Evolutionary conservation across 1,140 invertebrate genomes (phyloP).

Genomic region (Hermetia illucens): DNA sequence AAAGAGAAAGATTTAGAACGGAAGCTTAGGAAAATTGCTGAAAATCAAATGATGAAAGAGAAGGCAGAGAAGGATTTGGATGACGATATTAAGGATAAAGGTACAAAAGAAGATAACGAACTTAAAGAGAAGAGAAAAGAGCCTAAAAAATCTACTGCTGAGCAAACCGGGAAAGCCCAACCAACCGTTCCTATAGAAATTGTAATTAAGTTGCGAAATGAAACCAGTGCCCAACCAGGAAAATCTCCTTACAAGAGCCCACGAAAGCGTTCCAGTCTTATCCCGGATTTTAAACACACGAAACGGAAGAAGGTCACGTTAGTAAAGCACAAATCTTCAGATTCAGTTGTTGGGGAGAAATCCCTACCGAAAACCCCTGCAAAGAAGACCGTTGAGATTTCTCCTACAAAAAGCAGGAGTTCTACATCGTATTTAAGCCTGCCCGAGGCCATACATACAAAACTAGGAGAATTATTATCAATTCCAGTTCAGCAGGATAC

Average conservation of each 20-base stretch:
- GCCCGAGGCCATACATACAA: constrained; percentile 5
- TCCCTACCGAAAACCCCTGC: no score
- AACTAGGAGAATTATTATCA: not conserved
- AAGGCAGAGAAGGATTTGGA: not conserved
- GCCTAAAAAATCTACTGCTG: no score
- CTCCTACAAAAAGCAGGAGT: no score
- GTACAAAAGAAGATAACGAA: no score
- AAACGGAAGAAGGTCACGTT: no score
- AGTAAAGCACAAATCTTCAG: no score
- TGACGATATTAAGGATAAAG: no score
- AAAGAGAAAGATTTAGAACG: constrained; percentile 2
- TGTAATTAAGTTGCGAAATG: constrained; percentile 17
- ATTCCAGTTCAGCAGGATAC: constrained; percentile 2
- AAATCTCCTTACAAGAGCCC: constrained; percentile 2
- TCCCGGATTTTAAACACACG: no score
- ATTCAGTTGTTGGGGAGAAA: no score
- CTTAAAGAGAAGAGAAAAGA: no score
- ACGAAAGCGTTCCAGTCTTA: constrained; percentile 2
- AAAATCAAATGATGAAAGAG: not conserved
- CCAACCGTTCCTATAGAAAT: constrained; percentile 24
- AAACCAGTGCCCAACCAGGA: constrained; percentile 1
- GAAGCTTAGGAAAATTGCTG: not conserved
- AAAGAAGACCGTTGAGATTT: constrained; percentile 5
- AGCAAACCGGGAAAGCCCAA: no score
- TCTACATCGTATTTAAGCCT: constrained; percentile 23